Conservation (phyloP, 2,888 invertebrate species). For the Tipula confusa region DNA sequence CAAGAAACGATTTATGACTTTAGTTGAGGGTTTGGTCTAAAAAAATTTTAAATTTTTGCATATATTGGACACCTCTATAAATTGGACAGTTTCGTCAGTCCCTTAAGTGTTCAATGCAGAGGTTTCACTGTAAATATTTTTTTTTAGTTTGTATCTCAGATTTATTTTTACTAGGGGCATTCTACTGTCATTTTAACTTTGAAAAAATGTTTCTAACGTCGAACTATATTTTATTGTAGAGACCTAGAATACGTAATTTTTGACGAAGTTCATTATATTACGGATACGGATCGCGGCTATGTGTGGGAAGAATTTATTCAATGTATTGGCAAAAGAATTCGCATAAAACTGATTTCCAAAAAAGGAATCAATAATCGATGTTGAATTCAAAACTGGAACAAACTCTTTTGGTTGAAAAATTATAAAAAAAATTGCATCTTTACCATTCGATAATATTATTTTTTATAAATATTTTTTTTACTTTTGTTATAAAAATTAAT, state of each 20-base stretch:
- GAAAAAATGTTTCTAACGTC: neutral
- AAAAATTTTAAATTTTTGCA: too few species aligned
- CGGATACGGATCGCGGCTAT: conserved; percentile 94
- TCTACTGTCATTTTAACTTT: neutral
- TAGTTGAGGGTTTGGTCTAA: too few species aligned
- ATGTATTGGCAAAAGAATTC: conserved; percentile 51
- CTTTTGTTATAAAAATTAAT: too few species aligned
- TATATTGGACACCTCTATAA: too few species aligned
- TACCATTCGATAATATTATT: too few species aligned
- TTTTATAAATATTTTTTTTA: too few species aligned
- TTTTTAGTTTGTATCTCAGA: too few species aligned
- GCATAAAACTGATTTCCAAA: conserved; percentile 34
- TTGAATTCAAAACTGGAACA: conserved; percentile 67
- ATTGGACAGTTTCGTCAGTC: too few species aligned
- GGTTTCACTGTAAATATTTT: too few species aligned
- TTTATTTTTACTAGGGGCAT: neutral
- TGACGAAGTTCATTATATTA: conserved; percentile 99
- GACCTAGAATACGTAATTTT: conserved; percentile 91
- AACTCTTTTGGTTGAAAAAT: conserved; percentile 75
- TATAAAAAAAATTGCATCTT: too few species aligned
- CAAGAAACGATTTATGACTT: too few species aligned
- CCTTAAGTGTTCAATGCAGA: too few species aligned
- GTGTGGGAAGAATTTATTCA: conserved; percentile 97
- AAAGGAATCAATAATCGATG: conserved; percentile 39
- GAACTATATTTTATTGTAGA: neutral